phyloP scores from a whole-genome alignment of 2,113 vertebrate species.

The Elephantulus edwardii region DNA sequence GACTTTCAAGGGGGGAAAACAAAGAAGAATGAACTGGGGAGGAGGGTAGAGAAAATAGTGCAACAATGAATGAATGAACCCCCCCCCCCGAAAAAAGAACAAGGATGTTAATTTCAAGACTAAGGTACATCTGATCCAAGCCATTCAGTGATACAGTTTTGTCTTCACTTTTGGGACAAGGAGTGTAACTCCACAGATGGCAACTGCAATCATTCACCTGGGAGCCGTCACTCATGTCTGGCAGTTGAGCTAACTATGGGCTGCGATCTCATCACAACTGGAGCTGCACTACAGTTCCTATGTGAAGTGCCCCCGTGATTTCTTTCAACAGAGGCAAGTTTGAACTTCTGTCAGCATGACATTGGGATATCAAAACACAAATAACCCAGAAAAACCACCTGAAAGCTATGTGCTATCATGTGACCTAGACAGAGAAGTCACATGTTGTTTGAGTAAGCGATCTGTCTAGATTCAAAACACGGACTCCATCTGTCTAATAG shows the following conservation, averaged over 20 bases:
- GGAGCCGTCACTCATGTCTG: accelerated
- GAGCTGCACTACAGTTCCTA: background rate
- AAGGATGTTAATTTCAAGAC: too few species aligned
- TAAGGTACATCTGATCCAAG: too few species aligned
- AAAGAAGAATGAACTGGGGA: too few species aligned
- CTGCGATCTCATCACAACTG: background rate
- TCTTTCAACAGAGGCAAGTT: background rate
- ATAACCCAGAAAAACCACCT: background rate
- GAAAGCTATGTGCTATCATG: background rate
- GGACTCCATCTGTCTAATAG: background rate
- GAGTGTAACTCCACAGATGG: background rate
- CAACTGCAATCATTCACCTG: background rate
- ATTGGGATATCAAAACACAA: background rate
- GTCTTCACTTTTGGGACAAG: accelerated
- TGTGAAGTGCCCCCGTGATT: too few species aligned
- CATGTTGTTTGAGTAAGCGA: background rate
- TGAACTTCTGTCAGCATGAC: background rate
- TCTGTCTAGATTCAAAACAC: background rate
- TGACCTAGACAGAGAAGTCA: background rate
- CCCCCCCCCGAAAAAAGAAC: too few species aligned
- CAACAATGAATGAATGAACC: too few species aligned
- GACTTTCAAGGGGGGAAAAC: too few species aligned
- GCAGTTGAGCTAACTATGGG: background rate
- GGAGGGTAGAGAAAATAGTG: too few species aligned
- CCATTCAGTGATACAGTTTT: too few species aligned